Evolutionary conservation across 1,140 invertebrate species (phyloP).

Genomic region (Drosophila tani): DNA sequence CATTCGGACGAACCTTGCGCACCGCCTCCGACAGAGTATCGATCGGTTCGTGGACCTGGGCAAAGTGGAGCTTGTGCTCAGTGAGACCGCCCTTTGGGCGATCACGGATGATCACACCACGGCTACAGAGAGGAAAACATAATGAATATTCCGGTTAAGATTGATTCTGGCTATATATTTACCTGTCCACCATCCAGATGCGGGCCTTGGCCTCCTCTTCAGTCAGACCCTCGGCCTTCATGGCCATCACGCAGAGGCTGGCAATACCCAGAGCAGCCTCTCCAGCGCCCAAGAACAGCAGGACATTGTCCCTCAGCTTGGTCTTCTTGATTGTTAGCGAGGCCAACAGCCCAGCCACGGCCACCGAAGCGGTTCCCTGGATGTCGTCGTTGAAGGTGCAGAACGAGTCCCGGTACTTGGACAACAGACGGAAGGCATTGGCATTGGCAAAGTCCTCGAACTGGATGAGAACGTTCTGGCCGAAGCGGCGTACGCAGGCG

Average conservation of each 20-base stretch:
- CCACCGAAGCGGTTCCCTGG: slow-evolving; percentile 97
- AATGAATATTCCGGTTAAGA: slow-evolving; percentile 57
- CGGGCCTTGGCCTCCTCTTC: slow-evolving; percentile 67
- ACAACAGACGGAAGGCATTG: slow-evolving; percentile 96
- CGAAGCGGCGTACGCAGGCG: slow-evolving; percentile 94
- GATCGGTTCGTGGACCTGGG: slow-evolving; percentile 91
- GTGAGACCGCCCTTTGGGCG: slow-evolving; percentile 88
- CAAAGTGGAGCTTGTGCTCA: slow-evolving; percentile 92
- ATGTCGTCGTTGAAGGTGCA: slow-evolving; percentile 99
- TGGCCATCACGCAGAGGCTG: slow-evolving; percentile 94
- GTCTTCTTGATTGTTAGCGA: slow-evolving; percentile 93
- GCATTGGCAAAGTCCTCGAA: slow-evolving; percentile 99
- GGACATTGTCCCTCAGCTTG: slow-evolving; percentile 92
- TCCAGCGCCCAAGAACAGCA: slow-evolving; percentile 97
- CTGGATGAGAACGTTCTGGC: slow-evolving; percentile 93
- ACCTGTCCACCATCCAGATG: slow-evolving; percentile 85
- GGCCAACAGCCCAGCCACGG: slow-evolving; percentile 95
- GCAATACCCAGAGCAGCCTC: slow-evolving; percentile 96
- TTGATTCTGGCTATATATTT: slow-evolving; percentile 32
- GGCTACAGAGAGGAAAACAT: slow-evolving; percentile 90
- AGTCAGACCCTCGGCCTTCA: slow-evolving; percentile 92
- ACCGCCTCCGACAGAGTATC: slow-evolving; percentile 92
- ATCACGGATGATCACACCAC: slow-evolving; percentile 91
- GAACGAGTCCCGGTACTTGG: slow-evolving; percentile 94
- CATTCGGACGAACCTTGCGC: slow-evolving; percentile 91